phyloP scores from a whole-genome alignment of 2,797 vertebrate genomes.

The Labroides dimidiatus region DNA sequence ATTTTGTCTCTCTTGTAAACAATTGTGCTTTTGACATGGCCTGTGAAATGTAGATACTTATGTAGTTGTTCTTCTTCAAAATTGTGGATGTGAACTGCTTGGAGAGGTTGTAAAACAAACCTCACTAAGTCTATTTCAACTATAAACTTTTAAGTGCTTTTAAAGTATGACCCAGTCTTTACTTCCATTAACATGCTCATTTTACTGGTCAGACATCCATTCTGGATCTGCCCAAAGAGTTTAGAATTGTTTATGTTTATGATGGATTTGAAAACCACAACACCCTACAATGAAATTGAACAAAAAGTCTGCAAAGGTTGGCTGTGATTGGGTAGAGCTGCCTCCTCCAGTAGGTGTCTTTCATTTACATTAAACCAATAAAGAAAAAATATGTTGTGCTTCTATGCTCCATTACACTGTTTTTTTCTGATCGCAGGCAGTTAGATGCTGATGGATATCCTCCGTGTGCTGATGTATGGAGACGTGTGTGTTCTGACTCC shows the following conservation, averaged over 20 bases:
- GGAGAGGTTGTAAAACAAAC: too few species aligned
- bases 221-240: not conserved
- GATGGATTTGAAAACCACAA: not conserved
- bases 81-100: too few species aligned
- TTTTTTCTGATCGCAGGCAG: slow-evolving; percentile 40
- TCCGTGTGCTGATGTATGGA: slow-evolving; percentile 50
- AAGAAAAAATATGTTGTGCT: slow-evolving; percentile 44
- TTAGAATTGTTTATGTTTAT: not conserved
- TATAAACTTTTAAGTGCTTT: not conserved
- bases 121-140: not conserved
- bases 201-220: not conserved
- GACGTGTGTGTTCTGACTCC: slow-evolving; percentile 52
- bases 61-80: too few species aligned
- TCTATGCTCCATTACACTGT: slow-evolving; percentile 41
- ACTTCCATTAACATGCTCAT: not conserved
- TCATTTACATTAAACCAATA: slow-evolving; percentile 37
- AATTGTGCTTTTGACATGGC: too few species aligned
- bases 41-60: too few species aligned
- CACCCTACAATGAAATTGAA: not conserved
- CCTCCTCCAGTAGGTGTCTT: not conserved
- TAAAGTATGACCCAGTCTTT: not conserved
- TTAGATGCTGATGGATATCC: slow-evolving; percentile 56
- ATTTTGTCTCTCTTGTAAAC: too few species aligned
- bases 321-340: not conserved
- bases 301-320: not conserved